These are phyloP conservation scores for Chrysomallon squamiferum DNA, from an alignment of 1,140 invertebrate genomes.

Conservation along the genomic window DNA sequence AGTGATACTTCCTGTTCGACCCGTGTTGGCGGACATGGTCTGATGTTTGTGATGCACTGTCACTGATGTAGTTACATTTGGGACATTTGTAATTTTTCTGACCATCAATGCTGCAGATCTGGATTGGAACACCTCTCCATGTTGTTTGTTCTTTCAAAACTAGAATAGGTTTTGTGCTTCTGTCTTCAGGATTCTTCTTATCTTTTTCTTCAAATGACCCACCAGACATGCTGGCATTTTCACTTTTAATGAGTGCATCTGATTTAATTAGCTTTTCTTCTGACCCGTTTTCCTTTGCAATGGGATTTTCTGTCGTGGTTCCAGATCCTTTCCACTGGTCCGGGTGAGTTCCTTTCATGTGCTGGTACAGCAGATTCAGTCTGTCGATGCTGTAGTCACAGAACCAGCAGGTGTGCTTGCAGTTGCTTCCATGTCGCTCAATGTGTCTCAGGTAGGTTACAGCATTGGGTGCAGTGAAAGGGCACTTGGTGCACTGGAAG, in stretches of 20 bases:
- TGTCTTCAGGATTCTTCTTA: background rate
- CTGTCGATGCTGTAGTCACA: slow-evolving; percentile 59
- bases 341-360: slow-evolving; percentile 51
- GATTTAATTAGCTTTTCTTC: too few relatives aligned
- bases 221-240: too few relatives aligned
- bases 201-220: too few relatives aligned
- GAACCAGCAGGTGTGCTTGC: slow-evolving; percentile 47
- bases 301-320: too few relatives aligned
- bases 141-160: slow-evolving; percentile 31
- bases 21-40: slow-evolving; percentile 49
- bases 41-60: slow-evolving; percentile 38
- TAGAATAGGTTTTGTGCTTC: slow-evolving; percentile 7
- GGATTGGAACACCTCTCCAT: slow-evolving; percentile 39
- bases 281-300: too few relatives aligned
- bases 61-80: slow-evolving; percentile 44
- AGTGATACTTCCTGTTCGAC: slow-evolving; percentile 41
- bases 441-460: slow-evolving; percentile 52
- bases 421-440: slow-evolving; percentile 52
- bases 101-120: slow-evolving; percentile 37
- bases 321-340: slow-evolving; percentile 35
- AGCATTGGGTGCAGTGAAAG: slow-evolving; percentile 50
- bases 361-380: slow-evolving; percentile 52
- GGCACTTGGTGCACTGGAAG: slow-evolving; percentile 57
- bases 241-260: too few relatives aligned
- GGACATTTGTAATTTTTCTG: slow-evolving; percentile 48